Evolutionary conservation across 2,888 invertebrate species (phyloP).

Genomic region (Amitus sp.): DNA sequence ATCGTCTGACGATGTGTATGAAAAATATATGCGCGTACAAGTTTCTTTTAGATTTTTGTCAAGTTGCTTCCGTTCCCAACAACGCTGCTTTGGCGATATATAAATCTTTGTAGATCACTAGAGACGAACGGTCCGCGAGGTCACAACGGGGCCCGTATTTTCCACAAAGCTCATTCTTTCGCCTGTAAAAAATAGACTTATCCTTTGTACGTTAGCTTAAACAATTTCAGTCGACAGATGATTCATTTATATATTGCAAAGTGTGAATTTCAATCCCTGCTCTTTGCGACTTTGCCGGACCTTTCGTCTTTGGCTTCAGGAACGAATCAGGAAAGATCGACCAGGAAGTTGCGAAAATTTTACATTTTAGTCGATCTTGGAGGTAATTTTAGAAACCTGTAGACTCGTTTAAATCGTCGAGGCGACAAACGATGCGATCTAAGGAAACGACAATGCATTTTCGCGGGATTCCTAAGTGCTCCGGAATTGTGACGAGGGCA

Average conservation of each 20-base stretch:
- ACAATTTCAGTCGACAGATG: not conserved
- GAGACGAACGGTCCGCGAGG: not conserved
- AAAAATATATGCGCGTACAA: not conserved
- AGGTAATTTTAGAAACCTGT: constrained; percentile 6
- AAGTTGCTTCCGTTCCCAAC: not conserved
- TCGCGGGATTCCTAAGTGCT: no score
- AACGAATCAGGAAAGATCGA: constrained; percentile 29
- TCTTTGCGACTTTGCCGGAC: not conserved
- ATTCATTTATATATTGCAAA: not conserved
- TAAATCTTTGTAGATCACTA: constrained; percentile 3
- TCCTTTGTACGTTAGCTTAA: not conserved
- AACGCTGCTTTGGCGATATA: constrained; percentile 1
- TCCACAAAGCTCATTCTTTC: not conserved
- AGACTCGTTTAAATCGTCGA: no score
- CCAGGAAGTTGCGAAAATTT: constrained; percentile 19
- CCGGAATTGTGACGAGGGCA: no score
- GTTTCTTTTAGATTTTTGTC: not conserved
- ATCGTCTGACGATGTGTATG: not conserved
- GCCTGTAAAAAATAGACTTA: constrained; percentile 1
- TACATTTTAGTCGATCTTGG: constrained; percentile 20
- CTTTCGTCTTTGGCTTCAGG: constrained; percentile 1
- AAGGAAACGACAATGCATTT: no score
- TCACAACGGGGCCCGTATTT: not conserved
- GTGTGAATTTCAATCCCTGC: not conserved
- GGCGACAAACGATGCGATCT: no score